Base-by-base conservation (phyloP, 2,888 invertebrate genomes). In the Luffia ferchaultella region DNA sequence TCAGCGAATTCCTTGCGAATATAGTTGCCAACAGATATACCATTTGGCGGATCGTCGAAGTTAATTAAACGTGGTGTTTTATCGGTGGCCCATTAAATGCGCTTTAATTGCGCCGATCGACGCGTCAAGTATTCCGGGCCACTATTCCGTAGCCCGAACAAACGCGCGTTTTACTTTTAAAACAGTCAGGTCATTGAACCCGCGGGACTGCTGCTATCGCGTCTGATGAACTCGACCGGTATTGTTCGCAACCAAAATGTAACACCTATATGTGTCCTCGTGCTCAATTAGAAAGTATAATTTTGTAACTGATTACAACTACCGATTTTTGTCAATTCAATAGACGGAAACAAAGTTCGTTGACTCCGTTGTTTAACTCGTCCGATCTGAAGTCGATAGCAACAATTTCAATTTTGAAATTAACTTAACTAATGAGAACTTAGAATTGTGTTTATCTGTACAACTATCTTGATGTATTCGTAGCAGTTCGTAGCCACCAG, bases 171-270 rank as follows among this genome's bases (percentile, higher is more conserved):
- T 75, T 58, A 65, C 63, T 64, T 69, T 74, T 74, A 65, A 73
- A 79, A 76, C 70, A 60, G 68, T 64, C 62, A 74, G 82, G 79
- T 79, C 76, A 65, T 79, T 80, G 82, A 80, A 77, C 82, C 73
- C 72, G 66, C 67, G 72, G 76, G 76, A 74, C 73, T 68, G 72
- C 73, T 76, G 73, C 80, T 79, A 79, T 77, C 73, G 73, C 70
- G 76, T 72, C 63, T 78, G 74, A 76, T 74, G 79, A 76, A 77
- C 78, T 72, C 73, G 70, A 68, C 67, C 71, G 73, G 70, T 67
- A 76, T 79, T 79, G 79, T 78, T 74, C 67, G 30, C 70, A 59
- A 69, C 60, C 56, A 17, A 49, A 42, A 49, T 48, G 41, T 43
- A 9, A 12, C 19, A 43, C 49, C 42, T 30, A 30, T 30, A 30